A percentile compares a stretch with the other conserved stretches of the same genome.
These are phyloP conservation scores for Lysiphlebus fabarum DNA, from an alignment of 1,140 invertebrate species.

Conservation along the genomic window DNA sequence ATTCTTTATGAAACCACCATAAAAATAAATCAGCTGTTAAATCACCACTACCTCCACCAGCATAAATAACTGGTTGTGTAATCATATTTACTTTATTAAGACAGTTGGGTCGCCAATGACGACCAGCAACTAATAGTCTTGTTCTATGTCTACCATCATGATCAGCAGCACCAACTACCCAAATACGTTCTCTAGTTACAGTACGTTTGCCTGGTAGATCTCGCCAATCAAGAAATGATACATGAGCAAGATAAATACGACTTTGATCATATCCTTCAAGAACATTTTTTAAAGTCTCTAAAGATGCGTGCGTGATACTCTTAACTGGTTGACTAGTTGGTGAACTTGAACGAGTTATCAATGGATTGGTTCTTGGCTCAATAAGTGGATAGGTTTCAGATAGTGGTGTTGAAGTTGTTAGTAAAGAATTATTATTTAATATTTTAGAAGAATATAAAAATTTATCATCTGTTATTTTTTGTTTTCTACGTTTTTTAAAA, in stretches of 20 bases:
- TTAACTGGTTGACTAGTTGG: slow-evolving; percentile 9
- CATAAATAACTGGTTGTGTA: slow-evolving; percentile 58
- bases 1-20: slow-evolving; percentile 59
- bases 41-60: slow-evolving; percentile 54
- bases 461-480: too few relatives aligned
- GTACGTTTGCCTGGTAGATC: slow-evolving; percentile 49
- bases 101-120: slow-evolving; percentile 54
- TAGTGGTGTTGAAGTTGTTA: too few relatives aligned
- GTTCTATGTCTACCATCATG: slow-evolving; percentile 55
- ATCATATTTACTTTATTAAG: slow-evolving; percentile 57
- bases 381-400: too few relatives aligned
- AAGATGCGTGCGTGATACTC: slow-evolving; percentile 28
- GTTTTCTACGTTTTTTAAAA: too few relatives aligned
- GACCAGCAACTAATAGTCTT: slow-evolving; percentile 53
- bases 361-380: background rate
- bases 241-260: slow-evolving; percentile 53
- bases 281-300: slow-evolving; percentile 36
- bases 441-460: too few relatives aligned
- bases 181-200: slow-evolving; percentile 43
- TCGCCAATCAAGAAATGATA: slow-evolving; percentile 53
- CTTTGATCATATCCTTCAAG: slow-evolving; percentile 48
- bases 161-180: slow-evolving; percentile 56
- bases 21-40: slow-evolving; percentile 55
- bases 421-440: too few relatives aligned
- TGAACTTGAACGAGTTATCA: background rate